Evolutionary conservation across 2,888 invertebrate species (phyloP).

Genomic region (Lasioglossum malachurum): DNA sequence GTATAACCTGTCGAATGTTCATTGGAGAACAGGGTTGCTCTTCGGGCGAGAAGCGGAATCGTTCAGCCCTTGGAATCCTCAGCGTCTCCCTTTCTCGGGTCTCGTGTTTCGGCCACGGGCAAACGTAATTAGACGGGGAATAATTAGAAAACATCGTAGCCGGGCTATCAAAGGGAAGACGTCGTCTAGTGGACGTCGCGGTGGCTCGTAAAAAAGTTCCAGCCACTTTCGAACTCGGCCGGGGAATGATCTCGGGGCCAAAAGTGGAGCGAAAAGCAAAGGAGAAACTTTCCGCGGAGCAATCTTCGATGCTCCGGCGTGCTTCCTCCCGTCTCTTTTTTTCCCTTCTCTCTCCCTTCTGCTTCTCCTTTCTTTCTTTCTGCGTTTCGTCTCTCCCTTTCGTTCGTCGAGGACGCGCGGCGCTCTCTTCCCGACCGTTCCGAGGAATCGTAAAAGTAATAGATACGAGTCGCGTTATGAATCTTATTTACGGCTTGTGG

Average conservation of each 20-base stretch:
- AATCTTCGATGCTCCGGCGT: slow-evolving; percentile 56
- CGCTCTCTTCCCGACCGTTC: not conserved
- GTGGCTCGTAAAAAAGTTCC: slow-evolving; percentile 38
- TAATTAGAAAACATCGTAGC: slow-evolving; percentile 30
- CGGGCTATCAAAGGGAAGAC: slow-evolving; percentile 18
- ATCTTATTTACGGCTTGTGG: slow-evolving; percentile 53
- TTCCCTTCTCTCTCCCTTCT: not conserved
- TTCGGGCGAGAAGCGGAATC: not conserved
- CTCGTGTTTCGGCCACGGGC: slow-evolving; percentile 4
- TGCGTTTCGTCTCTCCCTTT: not conserved
- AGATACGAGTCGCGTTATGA: slow-evolving; percentile 57
- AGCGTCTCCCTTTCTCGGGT: not conserved
- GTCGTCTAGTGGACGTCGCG: slow-evolving; percentile 20
- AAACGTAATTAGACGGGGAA: slow-evolving; percentile 29
- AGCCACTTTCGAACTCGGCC: slow-evolving; percentile 43
- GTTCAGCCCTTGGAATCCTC: not conserved
- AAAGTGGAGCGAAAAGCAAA: slow-evolving; percentile 62
- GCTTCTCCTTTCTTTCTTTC: not conserved
- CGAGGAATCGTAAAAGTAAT: slow-evolving; percentile 53
- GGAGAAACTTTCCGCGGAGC: slow-evolving; percentile 56
- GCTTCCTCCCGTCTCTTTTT: slow-evolving; percentile 25
- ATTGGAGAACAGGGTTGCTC: not conserved
- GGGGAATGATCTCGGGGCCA: slow-evolving; percentile 51
- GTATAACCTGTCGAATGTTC: not conserved
- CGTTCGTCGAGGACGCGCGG: not conserved